phyloP scores from a whole-genome alignment of 1,140 invertebrate genomes.

The Pteromalus puparum region DNA sequence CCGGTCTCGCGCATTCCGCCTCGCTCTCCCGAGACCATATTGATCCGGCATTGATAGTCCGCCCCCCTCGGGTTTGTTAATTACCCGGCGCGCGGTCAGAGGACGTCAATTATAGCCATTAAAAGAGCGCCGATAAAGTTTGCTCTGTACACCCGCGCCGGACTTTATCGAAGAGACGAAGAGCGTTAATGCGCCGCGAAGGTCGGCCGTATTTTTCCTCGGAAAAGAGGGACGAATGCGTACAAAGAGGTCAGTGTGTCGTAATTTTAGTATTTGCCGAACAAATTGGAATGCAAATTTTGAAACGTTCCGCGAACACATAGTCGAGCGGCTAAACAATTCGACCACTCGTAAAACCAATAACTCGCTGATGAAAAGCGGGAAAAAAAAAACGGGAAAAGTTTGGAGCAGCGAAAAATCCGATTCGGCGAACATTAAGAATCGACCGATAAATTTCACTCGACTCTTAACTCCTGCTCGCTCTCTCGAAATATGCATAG shows the following conservation, averaged over 20 bases:
- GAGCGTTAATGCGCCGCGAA: conserved; percentile 11
- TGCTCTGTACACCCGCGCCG: neutral
- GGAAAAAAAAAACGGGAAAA: too few species aligned
- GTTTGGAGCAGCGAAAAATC: neutral
- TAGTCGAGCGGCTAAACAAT: neutral
- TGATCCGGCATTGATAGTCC: conserved; percentile 28
- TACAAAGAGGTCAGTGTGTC: neutral
- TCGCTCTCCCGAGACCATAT: neutral
- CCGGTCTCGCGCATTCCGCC: neutral
- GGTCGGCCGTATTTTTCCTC: neutral
- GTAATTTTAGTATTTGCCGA: neutral
- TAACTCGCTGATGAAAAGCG: neutral
- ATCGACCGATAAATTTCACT: neutral
- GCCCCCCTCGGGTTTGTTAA: conserved; percentile 12
- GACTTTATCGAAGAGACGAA: conserved; percentile 1
- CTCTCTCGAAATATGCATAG: neutral
- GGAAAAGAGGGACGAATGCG: neutral
- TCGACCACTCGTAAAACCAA: neutral
- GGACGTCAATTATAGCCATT: conserved; percentile 38
- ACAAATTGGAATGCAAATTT: neutral
- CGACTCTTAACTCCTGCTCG: neutral
- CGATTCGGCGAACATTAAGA: conserved; percentile 10
- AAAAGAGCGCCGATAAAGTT: conserved; percentile 23
- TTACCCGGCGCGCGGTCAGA: neutral
- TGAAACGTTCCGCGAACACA: neutral